Evolutionary conservation across 1,140 invertebrate genomes (phyloP).

Genomic region (Bactericera cockerelli): DNA sequence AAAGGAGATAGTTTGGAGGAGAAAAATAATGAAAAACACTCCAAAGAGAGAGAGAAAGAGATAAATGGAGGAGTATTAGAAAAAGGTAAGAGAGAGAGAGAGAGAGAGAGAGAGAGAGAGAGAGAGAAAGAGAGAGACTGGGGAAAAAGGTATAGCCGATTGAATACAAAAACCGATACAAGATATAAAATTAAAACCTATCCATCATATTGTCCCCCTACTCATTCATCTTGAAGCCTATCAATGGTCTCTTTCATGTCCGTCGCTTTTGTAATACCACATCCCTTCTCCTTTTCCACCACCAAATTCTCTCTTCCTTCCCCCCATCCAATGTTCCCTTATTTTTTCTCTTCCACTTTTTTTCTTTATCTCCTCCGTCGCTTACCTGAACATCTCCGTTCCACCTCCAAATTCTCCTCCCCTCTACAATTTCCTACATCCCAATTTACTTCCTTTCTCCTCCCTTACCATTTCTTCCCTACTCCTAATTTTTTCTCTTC

Average conservation of each 20-base stretch:
- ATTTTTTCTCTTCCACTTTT: too few relatives aligned
- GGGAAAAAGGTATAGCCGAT: too few relatives aligned
- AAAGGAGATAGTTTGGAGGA: too few relatives aligned
- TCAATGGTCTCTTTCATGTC: conserved; percentile 27
- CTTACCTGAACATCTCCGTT: too few relatives aligned
- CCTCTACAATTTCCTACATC: conserved; percentile 15
- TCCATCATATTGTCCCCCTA: conserved; percentile 22
- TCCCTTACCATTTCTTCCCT: background rate
- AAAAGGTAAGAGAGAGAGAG: too few relatives aligned
- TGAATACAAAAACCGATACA: background rate
- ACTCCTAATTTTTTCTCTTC: too few relatives aligned
- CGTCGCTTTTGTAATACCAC: conserved; percentile 24
- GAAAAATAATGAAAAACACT: background rate
- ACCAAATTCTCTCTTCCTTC: conserved; percentile 16
- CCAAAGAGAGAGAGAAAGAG: too few relatives aligned
- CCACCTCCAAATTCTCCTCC: background rate
- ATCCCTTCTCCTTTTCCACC: conserved; percentile 19
- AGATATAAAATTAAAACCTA: background rate
- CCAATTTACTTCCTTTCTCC: conserved; percentile 17
- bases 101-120: too few relatives aligned
- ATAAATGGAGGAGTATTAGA: too few relatives aligned
- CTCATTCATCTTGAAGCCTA: conserved; percentile 24
- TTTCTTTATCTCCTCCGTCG: too few relatives aligned
- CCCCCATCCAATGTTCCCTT: background rate
- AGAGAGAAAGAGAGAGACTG: too few relatives aligned